A percentile compares a stretch with the other conserved stretches of the same genome.
Evolutionary conservation across 1,140 invertebrate species (phyloP).

Genomic region (Calliphora vicina): DNA sequence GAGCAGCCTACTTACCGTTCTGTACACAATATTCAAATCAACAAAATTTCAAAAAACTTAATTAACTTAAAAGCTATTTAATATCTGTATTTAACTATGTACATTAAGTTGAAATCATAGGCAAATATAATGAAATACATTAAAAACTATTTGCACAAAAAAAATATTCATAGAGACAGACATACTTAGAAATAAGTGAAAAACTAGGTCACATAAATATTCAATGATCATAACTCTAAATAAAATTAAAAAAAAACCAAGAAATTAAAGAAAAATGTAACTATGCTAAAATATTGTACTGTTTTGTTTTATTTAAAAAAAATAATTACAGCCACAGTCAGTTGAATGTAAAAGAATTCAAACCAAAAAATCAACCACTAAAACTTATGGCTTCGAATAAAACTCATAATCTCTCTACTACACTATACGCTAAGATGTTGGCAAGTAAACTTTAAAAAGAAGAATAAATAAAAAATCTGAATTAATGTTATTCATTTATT

Average conservation of each 20-base stretch:
- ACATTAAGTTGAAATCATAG: no score
- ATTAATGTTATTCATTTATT: background rate
- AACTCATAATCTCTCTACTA: background rate
- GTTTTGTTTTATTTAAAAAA: background rate
- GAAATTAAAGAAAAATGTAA: background rate
- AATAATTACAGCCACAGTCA: background rate
- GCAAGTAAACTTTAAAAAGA: background rate
- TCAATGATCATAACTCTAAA: background rate
- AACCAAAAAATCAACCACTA: background rate
- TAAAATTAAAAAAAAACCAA: background rate
- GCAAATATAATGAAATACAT: no score
- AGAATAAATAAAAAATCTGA: background rate
- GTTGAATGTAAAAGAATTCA: no score
- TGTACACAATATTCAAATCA: no score
- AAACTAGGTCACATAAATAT: background rate
- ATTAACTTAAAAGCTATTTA: no score
- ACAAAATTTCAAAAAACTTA: no score
- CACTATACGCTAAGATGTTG: no score
- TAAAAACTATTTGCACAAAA: no score
- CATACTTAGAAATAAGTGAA: background rate
- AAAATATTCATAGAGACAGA: no score
- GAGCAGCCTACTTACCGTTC: no score
- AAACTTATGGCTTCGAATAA: background rate
- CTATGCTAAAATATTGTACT: background rate
- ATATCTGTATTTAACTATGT: no score